These are phyloP conservation scores for Astur gentilis DNA, from an alignment of 2,113 vertebrate genomes.

Conservation along the genomic window DNA sequence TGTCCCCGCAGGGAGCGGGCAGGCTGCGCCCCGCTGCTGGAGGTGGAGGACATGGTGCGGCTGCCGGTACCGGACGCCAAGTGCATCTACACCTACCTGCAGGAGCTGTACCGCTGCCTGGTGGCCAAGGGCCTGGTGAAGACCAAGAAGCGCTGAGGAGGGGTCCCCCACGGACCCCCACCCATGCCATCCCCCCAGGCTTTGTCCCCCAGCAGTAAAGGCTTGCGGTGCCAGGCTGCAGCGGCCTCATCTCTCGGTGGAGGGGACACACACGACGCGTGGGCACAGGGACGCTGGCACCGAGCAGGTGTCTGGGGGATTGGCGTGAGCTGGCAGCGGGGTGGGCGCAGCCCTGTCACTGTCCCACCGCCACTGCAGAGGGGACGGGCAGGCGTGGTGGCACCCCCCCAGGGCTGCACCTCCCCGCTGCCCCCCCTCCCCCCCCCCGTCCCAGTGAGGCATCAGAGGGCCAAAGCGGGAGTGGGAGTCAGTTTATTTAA, in stretches of 20 bases:
- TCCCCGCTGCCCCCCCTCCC: too few species aligned
- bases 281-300: background rate
- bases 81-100: slow-evolving; percentile 78
- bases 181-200: fast-evolving
- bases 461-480: fast-evolving
- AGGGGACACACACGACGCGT: too few species aligned
- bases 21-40: slow-evolving; percentile 75
- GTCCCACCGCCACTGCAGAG: background rate
- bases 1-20: slow-evolving; percentile 57
- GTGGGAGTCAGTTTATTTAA: background rate
- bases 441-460: background rate
- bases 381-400: background rate
- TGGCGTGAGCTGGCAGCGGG: background rate
- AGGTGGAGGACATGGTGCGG: slow-evolving; percentile 76
- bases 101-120: slow-evolving; percentile 79
- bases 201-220: background rate
- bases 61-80: slow-evolving; percentile 74
- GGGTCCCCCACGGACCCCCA: fast-evolving
- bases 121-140: slow-evolving; percentile 77
- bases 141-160: slow-evolving; percentile 72
- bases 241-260: background rate
- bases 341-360: background rate
- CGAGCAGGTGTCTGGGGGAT: background rate
- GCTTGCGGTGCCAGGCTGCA: background rate
- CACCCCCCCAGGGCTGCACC: background rate